Percentiles rank a stretch among this genome's conserved stretches.
phyloP scores from a whole-genome alignment of 2,888 invertebrate species.

The Monopis laevigella region DNA sequence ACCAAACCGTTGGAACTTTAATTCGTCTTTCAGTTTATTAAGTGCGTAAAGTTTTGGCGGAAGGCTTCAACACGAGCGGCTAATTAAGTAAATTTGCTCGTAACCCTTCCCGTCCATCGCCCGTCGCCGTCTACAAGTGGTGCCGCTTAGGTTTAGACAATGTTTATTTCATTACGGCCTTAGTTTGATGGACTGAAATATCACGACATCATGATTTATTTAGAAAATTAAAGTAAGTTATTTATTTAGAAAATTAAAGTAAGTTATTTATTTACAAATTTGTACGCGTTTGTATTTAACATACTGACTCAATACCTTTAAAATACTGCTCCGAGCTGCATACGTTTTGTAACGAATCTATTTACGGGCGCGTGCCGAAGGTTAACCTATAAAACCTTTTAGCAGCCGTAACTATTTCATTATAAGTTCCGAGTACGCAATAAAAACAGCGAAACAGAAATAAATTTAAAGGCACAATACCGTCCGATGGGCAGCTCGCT shows the following conservation, averaged over 20 bases:
- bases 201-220: no score
- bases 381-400: constrained; percentile 68
- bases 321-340: constrained; percentile 56
- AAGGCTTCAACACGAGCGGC: constrained; percentile 38
- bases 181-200: no score
- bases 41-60: constrained; percentile 62
- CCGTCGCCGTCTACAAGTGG: no score
- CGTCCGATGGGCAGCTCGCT: constrained; percentile 21
- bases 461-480: constrained; percentile 56
- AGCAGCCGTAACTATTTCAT: constrained; percentile 66
- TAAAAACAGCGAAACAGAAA: constrained; percentile 61
- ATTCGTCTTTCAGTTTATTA: constrained; percentile 61
- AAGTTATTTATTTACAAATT: no score
- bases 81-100: constrained; percentile 57
- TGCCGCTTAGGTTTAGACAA: no score
- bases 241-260: no score
- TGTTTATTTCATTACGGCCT: no score
- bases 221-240: no score
- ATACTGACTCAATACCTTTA: no score
- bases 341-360: constrained; percentile 61
- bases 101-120: constrained; percentile 14
- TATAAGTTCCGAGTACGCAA: constrained; percentile 64
- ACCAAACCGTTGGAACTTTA: constrained; percentile 62
- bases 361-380: constrained; percentile 63
- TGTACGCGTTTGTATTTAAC: no score